Conservation (phyloP, 2,797 vertebrate species). For the Petrocephalus sullivani region DNA sequence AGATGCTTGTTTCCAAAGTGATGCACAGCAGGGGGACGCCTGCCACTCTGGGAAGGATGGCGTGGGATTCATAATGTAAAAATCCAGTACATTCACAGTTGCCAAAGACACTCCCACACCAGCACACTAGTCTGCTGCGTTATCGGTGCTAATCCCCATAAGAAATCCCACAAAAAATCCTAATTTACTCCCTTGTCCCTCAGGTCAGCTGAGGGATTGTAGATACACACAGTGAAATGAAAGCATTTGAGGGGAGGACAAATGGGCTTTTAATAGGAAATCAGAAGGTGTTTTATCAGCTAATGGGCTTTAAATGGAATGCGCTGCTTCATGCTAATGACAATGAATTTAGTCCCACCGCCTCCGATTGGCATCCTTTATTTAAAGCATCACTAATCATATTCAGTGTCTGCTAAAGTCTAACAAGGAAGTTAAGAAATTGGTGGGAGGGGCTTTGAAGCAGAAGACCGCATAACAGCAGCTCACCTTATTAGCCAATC, state of each 20-base stretch:
- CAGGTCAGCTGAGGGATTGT: not conserved
- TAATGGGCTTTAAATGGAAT: slow-evolving; percentile 13
- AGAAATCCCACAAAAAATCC: not conserved
- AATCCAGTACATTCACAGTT: not conserved
- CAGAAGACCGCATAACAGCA: not conserved
- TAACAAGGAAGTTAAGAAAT: not conserved
- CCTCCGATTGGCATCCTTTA: not conserved
- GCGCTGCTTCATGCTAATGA: not conserved
- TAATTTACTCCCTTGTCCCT: slow-evolving; percentile 9
- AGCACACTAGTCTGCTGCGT: not conserved
- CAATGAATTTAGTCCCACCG: not conserved
- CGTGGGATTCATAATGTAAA: not conserved
- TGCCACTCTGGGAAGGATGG: not conserved
- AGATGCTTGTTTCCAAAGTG: not conserved
- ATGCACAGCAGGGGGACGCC: not conserved
- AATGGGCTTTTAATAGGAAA: slow-evolving; percentile 16
- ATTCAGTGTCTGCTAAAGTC: not conserved
- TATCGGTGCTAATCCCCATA: not conserved
- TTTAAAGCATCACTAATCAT: not conserved
- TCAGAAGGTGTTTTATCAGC: slow-evolving; percentile 25
- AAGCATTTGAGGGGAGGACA: not conserved
- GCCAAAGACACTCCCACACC: not conserved
- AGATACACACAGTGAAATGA: not conserved
- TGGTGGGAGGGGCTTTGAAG: not conserved
- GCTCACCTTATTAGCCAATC: not conserved